These are phyloP conservation scores for Xiphophorus couchianus DNA, from an alignment of 2,113 vertebrate genomes.

Conservation along the genomic window DNA sequence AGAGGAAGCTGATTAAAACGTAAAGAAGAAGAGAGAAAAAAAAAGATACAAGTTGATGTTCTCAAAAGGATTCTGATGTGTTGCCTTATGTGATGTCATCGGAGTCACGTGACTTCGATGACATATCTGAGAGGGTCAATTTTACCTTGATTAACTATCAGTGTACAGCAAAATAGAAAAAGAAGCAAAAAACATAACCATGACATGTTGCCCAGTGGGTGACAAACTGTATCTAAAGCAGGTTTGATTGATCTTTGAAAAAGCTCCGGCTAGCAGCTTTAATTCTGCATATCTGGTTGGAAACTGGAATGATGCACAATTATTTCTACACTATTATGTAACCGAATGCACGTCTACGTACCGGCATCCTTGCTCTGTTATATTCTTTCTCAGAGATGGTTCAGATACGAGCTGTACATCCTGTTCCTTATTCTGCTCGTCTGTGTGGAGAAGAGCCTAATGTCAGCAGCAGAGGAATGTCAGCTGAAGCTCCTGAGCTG, in stretches of 20 bases:
- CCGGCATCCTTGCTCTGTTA: slow-evolving; percentile 23
- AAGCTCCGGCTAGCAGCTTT: background rate
- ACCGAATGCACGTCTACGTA: slow-evolving; percentile 14
- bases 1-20: background rate
- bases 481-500: slow-evolving; percentile 16
- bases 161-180: no score
- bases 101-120: background rate
- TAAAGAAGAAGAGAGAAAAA: no score
- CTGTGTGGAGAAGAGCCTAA: slow-evolving; percentile 5
- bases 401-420: slow-evolving; percentile 40
- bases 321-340: slow-evolving; percentile 61
- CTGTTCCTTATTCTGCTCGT: slow-evolving; percentile 24
- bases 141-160: background rate
- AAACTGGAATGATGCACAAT: slow-evolving; percentile 13
- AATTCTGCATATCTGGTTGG: background rate
- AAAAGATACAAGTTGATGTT: background rate
- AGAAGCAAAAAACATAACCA: no score
- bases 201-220: no score
- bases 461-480: slow-evolving; percentile 28
- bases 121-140: background rate
- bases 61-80: background rate
- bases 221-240: no score
- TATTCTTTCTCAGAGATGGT: slow-evolving; percentile 13
- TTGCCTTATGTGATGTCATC: background rate
- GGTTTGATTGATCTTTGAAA: no score